Percentiles rank a stretch among this genome's conserved stretches.
phyloP scores from a whole-genome alignment of 2,113 vertebrate species.

The Lepus timidus region DNA sequence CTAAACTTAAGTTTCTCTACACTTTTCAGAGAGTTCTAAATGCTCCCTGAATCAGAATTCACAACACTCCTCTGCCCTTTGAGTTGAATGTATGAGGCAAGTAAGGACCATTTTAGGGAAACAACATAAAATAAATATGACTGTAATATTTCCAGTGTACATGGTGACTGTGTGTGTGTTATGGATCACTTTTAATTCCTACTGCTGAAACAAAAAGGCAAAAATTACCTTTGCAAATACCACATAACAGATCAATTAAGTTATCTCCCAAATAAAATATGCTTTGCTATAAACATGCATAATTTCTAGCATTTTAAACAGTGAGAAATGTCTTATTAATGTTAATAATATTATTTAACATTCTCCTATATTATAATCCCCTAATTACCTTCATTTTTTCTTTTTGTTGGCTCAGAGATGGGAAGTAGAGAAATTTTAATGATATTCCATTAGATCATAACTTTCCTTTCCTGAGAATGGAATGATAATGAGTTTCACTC shows the following conservation, averaged over 20 bases:
- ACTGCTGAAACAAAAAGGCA: conserved; percentile 60
- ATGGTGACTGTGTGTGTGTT: conserved; percentile 45
- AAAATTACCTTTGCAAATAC: conserved; percentile 62
- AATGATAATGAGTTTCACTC: background rate
- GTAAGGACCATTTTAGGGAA: conserved; percentile 52
- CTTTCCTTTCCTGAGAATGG: background rate
- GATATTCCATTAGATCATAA: background rate
- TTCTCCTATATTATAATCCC: background rate
- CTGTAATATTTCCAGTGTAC: conserved; percentile 51
- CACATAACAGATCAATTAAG: conserved; percentile 71
- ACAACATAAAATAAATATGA: background rate
- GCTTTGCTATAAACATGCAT: background rate
- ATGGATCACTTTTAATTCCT: conserved; percentile 66
- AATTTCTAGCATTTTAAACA: conserved; percentile 22
- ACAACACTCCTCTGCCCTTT: background rate
- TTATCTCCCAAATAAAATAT: conserved; percentile 43
- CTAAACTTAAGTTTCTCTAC: background rate
- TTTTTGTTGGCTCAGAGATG: background rate
- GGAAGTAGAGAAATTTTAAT: background rate
- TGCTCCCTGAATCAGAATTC: background rate
- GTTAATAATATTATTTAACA: background rate
- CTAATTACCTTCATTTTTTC: background rate
- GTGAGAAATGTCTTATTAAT: background rate
- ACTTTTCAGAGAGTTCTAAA: background rate
- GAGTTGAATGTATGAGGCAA: background rate